These are phyloP conservation scores for Hippocampus zosterae DNA, from an alignment of 2,113 vertebrate species.

Conservation along the genomic window DNA sequence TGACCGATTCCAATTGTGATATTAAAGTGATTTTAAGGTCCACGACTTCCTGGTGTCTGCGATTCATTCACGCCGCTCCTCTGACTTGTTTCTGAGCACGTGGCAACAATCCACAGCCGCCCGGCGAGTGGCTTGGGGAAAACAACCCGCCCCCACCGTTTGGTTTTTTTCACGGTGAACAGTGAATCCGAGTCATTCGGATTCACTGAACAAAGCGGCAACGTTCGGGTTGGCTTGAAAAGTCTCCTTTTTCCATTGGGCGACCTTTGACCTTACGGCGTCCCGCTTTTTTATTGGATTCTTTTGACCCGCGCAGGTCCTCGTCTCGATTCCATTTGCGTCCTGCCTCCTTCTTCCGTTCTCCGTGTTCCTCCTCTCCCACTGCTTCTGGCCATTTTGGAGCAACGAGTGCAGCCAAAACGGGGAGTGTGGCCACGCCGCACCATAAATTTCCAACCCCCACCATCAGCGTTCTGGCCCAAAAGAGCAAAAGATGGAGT, in stretches of 20 bases:
- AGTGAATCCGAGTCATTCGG: too few relatives aligned
- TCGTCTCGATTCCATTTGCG: neutral
- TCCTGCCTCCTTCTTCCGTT: constrained; percentile 14
- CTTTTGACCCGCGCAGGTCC: neutral
- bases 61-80: neutral
- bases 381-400: constrained; percentile 25
- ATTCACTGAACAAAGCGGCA: too few relatives aligned
- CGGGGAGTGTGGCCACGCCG: constrained; percentile 37
- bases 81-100: too few relatives aligned
- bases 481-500: constrained; percentile 64
- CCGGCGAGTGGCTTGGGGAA: too few relatives aligned
- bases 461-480: constrained; percentile 39
- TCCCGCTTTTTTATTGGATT: neutral
- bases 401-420: constrained; percentile 29
- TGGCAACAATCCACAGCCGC: too few relatives aligned
- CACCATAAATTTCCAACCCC: constrained; percentile 60
- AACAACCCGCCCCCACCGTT: too few relatives aligned
- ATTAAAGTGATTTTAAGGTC: constrained; percentile 9
- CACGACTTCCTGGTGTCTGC: neutral
- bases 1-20: constrained; percentile 32
- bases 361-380: constrained; percentile 27
- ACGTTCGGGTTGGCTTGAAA: neutral
- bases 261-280: neutral
- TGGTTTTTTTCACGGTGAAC: too few relatives aligned
- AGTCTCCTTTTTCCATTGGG: neutral